Conservation (phyloP, 2,113 vertebrate genomes). For the Bubo blakistoni region DNA sequence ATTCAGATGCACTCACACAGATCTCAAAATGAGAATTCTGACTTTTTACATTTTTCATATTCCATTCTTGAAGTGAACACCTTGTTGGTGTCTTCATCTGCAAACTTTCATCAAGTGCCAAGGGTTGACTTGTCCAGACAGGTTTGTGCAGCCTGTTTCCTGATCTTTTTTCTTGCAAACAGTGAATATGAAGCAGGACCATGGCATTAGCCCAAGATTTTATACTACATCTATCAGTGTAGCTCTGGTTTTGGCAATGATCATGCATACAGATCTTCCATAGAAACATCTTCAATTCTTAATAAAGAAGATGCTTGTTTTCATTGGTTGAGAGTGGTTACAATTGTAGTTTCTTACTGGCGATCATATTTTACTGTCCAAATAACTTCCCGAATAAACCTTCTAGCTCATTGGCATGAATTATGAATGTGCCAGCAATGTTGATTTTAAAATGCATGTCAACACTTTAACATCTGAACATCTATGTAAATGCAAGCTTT, state of each 20-base stretch:
- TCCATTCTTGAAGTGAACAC: background rate
- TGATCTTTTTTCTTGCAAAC: background rate
- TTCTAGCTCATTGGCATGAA: slow-evolving; percentile 35
- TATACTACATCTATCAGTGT: background rate
- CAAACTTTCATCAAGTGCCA: background rate
- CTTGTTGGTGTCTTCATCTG: background rate
- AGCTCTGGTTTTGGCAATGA: background rate
- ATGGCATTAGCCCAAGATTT: background rate
- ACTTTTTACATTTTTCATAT: background rate
- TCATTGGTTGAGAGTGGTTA: background rate
- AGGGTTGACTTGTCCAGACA: background rate
- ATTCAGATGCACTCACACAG: background rate
- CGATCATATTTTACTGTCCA: slow-evolving; percentile 11
- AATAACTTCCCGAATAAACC: slow-evolving; percentile 37
- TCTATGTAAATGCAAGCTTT: slow-evolving; percentile 72
- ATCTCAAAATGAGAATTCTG: background rate
- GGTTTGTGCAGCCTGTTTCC: background rate
- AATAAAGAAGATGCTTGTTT: background rate
- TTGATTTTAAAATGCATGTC: slow-evolving; percentile 59
- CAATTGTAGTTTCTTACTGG: background rate
- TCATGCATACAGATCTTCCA: background rate
- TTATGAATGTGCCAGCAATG: slow-evolving; percentile 53
- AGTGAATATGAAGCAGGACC: background rate
- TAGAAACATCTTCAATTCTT: background rate
- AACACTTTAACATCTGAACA: slow-evolving; percentile 66